phyloP scores from a whole-genome alignment of 2,113 vertebrate genomes.

The Plecturocebus donacophilus region DNA sequence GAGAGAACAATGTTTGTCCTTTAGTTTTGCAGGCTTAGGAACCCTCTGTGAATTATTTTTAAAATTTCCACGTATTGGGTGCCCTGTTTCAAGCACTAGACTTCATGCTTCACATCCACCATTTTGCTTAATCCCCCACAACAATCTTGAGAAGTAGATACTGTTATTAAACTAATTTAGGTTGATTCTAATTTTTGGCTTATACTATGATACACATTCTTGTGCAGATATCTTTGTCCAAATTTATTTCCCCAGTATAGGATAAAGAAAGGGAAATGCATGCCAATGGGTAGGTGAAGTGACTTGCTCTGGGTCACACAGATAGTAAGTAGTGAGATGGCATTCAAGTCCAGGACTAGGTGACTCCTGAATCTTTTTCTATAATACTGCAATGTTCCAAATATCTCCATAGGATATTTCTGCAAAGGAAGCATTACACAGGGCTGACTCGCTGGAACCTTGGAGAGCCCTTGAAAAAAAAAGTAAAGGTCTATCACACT shows the following conservation, averaged over 20 bases:
- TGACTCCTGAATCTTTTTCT: background rate
- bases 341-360: background rate
- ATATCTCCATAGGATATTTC: background rate
- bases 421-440: background rate
- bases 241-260: conserved; percentile 41
- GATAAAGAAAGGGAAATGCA: background rate
- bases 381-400: background rate
- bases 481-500: background rate
- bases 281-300: background rate
- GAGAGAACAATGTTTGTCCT: background rate
- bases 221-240: background rate
- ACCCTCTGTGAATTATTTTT: background rate
- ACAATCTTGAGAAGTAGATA: conserved; percentile 22
- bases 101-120: background rate
- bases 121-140: background rate
- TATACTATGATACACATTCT: conserved; percentile 22
- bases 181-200: background rate
- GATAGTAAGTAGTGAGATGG: background rate
- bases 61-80: background rate
- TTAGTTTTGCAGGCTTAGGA: background rate
- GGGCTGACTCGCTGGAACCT: background rate
- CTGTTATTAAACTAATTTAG: conserved; percentile 13
- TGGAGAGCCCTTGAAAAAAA: conserved; percentile 17
- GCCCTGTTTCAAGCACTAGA: background rate
- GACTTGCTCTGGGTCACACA: background rate